phyloP scores from a whole-genome alignment of 2,113 vertebrate species.

The Rhagologus leucostigma region DNA sequence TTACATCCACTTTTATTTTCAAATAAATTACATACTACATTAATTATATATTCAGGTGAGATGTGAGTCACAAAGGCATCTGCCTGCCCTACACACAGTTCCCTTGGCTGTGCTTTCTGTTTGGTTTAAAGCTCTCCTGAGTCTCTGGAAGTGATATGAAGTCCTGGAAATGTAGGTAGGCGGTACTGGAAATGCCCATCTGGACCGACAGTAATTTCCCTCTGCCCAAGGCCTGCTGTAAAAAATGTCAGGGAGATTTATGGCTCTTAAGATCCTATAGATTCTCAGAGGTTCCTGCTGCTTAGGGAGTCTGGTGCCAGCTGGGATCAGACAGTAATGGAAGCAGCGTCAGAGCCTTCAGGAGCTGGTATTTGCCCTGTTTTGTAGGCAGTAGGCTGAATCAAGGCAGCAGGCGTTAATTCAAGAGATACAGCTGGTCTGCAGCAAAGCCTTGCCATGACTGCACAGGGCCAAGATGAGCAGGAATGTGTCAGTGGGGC shows the following conservation, averaged over 20 bases:
- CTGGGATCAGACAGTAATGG: not conserved
- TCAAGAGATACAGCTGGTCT: not conserved
- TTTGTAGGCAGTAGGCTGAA: not conserved
- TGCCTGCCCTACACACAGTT: not conserved
- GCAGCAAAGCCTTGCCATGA: not conserved
- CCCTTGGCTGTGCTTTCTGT: not conserved
- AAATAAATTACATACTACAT: not conserved
- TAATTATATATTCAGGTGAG: conserved; percentile 35
- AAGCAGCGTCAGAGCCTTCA: not conserved
- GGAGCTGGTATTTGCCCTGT: not conserved
- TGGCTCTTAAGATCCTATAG: not conserved
- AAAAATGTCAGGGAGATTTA: not conserved
- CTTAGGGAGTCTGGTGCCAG: not conserved
- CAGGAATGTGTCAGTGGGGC: not conserved
- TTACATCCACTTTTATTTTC: conserved; percentile 9
- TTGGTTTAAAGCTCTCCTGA: not conserved
- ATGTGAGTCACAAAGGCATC: not conserved
- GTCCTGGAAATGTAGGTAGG: not conserved
- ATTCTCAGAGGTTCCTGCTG: not conserved
- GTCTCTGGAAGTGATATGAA: not conserved
- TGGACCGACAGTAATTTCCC: not conserved
- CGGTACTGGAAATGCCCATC: not conserved
- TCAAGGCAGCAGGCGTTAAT: not conserved
- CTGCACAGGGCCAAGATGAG: not conserved
- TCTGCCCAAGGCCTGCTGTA: not conserved